phyloP scores from a whole-genome alignment of 2,113 vertebrate genomes.

The Dasypus novemcinctus region DNA sequence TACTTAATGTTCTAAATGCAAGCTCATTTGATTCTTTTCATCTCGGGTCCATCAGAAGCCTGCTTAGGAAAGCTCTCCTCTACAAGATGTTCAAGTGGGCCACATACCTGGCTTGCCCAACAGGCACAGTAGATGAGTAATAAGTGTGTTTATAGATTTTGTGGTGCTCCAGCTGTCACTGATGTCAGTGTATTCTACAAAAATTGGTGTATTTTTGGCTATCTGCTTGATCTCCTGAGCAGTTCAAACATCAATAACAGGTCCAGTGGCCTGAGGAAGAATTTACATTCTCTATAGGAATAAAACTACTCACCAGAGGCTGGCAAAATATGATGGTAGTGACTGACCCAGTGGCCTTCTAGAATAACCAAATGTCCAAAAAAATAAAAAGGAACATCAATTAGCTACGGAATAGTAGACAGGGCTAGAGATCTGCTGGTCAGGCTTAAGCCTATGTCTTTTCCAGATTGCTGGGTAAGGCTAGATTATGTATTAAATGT shows the following conservation, averaged over 20 bases:
- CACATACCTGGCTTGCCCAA: slow-evolving; percentile 50
- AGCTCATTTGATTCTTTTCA: slow-evolving; percentile 26
- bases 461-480: not conserved
- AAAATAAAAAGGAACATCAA: not conserved
- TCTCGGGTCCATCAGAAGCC: slow-evolving; percentile 62
- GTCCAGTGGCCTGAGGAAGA: not conserved
- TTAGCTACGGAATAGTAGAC: not conserved
- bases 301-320: not conserved
- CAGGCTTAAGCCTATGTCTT: not conserved
- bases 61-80: slow-evolving; percentile 64
- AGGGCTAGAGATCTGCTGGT: not conserved
- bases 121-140: slow-evolving; percentile 70
- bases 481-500: not conserved
- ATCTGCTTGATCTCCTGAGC: slow-evolving; percentile 69
- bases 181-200: slow-evolving; percentile 75
- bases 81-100: slow-evolving; percentile 69
- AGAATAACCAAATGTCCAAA: not conserved
- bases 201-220: slow-evolving; percentile 78
- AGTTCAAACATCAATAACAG: slow-evolving; percentile 57
- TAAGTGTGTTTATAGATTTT: slow-evolving; percentile 67
- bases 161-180: slow-evolving; percentile 68
- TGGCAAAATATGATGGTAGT: not conserved
- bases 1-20: slow-evolving; percentile 14
- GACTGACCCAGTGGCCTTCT: not conserved
- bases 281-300: not conserved